Conservation (phyloP, 2,888 invertebrate genomes). For the Diaprepes abbreviatus region DNA sequence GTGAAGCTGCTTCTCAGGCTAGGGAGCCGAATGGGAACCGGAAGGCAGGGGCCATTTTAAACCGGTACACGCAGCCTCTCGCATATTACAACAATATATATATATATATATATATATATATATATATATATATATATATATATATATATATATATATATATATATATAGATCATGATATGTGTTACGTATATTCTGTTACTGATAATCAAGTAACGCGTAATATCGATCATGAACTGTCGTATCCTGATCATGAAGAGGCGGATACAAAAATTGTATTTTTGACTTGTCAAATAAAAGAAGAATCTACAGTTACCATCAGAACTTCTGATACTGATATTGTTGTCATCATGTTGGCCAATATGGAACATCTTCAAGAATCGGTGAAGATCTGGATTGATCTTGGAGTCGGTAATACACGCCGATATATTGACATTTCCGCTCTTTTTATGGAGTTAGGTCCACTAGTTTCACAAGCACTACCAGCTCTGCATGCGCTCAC, state of each 20-base stretch:
- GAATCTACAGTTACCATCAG: slow-evolving; percentile 47
- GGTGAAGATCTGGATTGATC: slow-evolving; percentile 48
- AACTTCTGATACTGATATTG: slow-evolving; percentile 53
- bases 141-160: no score
- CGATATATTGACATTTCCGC: slow-evolving; percentile 51
- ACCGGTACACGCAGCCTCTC: no score
- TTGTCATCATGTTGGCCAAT: slow-evolving; percentile 53
- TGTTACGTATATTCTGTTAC: slow-evolving; percentile 52
- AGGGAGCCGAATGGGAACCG: no score
- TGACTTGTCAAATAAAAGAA: slow-evolving; percentile 32
- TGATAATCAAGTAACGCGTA: slow-evolving; percentile 40
- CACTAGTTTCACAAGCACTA: slow-evolving; percentile 51
- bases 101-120: no score
- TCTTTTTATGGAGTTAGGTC: slow-evolving; percentile 53
- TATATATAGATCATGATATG: slow-evolving; percentile 34
- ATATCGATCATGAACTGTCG: slow-evolving; percentile 30
- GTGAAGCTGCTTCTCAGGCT: no score
- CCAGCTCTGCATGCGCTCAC: slow-evolving; percentile 58
- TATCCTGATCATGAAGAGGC: slow-evolving; percentile 49
- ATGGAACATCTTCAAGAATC: slow-evolving; percentile 28
- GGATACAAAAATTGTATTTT: slow-evolving; percentile 44
- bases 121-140: no score
- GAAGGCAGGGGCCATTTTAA: no score
- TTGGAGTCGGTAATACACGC: slow-evolving; percentile 50
- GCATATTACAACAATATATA: no score